A percentile compares a stretch with the other conserved stretches of the same genome.
phyloP scores from a whole-genome alignment of 2,888 invertebrate species.

The Cactoblastis cactorum region DNA sequence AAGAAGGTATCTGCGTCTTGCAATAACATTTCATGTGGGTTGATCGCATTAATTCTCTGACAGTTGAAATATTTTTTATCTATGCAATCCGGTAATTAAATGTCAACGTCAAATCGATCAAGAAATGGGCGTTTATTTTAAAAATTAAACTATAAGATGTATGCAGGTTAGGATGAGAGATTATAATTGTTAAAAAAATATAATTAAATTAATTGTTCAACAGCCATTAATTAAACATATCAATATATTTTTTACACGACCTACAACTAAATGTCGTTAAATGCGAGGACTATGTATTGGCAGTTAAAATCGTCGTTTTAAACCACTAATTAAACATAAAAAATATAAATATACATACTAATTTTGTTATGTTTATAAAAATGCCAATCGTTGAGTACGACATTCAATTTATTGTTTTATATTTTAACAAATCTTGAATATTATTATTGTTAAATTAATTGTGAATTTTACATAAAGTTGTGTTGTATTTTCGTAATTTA shows the following conservation, averaged over 20 bases:
- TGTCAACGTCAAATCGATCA: not conserved
- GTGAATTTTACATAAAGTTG: not conserved
- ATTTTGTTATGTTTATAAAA: slow-evolving; percentile 43
- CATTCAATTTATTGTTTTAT: slow-evolving; percentile 31
- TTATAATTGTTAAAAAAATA: slow-evolving; percentile 7
- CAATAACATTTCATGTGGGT: not conserved
- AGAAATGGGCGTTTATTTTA: not conserved
- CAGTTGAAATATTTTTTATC: no score
- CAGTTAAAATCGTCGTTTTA: slow-evolving; percentile 48
- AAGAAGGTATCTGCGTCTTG: not conserved
- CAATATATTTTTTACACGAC: slow-evolving; percentile 20
- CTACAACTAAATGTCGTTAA: slow-evolving; percentile 34
- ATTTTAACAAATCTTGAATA: not conserved
- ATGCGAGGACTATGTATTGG: slow-evolving; percentile 73
- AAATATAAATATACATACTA: slow-evolving; percentile 53
- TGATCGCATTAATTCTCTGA: no score
- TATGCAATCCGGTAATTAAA: no score
- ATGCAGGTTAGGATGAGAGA: slow-evolving; percentile 8
- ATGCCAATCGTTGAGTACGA: slow-evolving; percentile 74
- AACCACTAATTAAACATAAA: slow-evolving; percentile 32
- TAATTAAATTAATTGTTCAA: slow-evolving; percentile 19
- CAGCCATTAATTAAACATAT: slow-evolving; percentile 24
- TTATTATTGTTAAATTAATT: slow-evolving; percentile 1
- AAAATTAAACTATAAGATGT: slow-evolving; percentile 9
- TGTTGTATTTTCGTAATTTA: not conserved